A percentile compares a stretch with the other conserved stretches of the same genome.
phyloP scores from a whole-genome alignment of 1,140 invertebrate genomes.

The Calosoma granatense region DNA sequence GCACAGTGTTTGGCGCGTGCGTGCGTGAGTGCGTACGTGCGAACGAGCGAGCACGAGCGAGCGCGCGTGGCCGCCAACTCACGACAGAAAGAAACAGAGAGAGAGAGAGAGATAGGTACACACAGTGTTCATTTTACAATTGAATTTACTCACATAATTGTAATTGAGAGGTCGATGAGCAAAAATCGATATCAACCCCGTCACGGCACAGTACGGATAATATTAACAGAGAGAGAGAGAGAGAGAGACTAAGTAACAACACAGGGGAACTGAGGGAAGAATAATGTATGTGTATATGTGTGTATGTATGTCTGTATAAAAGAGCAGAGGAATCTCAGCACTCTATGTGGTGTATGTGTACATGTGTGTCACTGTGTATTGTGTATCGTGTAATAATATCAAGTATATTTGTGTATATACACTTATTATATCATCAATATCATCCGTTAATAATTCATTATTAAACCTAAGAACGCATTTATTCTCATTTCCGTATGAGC shows the following conservation, averaged over 20 bases:
- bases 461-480: conserved; percentile 8
- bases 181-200: not conserved
- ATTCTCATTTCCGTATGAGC: conserved; percentile 6
- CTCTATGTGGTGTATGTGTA: not conserved
- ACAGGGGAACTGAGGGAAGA: not conserved
- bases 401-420: not conserved
- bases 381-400: not conserved
- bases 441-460: not conserved
- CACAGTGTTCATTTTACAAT: not conserved
- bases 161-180: not conserved
- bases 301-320: not conserved
- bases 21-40: too few species aligned
- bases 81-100: too few species aligned
- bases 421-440: not conserved
- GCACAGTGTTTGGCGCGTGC: not conserved
- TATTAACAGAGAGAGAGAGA: too few species aligned
- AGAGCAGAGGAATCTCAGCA: conserved; percentile 4
- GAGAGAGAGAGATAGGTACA: not conserved
- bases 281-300: not conserved
- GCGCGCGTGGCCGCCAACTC: not conserved
- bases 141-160: not conserved
- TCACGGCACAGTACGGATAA: too few species aligned
- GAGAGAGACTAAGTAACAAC: too few species aligned
- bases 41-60: too few species aligned
- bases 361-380: not conserved